Base-by-base conservation (phyloP, 2,113 vertebrate species). In the Cacatua alba region DNA sequence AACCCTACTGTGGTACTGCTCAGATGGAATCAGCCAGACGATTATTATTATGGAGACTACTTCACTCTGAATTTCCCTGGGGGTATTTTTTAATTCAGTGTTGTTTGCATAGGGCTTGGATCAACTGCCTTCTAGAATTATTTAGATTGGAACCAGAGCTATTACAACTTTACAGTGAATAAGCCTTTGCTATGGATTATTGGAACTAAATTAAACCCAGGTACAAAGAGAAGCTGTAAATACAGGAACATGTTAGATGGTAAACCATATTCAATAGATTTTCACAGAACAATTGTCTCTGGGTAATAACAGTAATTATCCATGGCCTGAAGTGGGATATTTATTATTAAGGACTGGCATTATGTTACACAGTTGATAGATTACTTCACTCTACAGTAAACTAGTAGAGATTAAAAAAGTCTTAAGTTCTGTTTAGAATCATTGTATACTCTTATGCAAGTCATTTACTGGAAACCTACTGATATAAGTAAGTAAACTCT, bases 141-240 rank as follows among this genome's bases (percentile, higher is more conserved):
- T 96, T 97, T 94, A 94, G 87, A 95, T 94, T 97, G 96, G 95
- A 97, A 95, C 83, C 94, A 97, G 94, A 95, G 91, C 91, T 89
- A 81, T 89, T 85, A 92, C 57, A 87, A 49, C 49, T 94, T 79
- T 31, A 82, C 15, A 87, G 57, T 26, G 67, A 95, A 71, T 49
- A 89, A 96, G 52, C 33, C 82, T 94, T 82, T 87, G 80, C 91
- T 91, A 76, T 62, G 84, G 91, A 92, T 95, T 94, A 89, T 25
- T 90, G 57, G 67, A 91, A 91, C 81, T 89, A 87, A 95, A 96
- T 94, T 86, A 96, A 95, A 92, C 20, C 81, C 87, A 95, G 93
- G 87, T 95, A 96, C 65, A 90, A 87, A 57, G 81, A 87, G 49
- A 92, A 95, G 63, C 63, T 79, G 74, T 57, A 96, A 92, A 94